Evolutionary conservation across 2,113 vertebrate species (phyloP).

Genomic region (Archocentrus centrarchus): DNA sequence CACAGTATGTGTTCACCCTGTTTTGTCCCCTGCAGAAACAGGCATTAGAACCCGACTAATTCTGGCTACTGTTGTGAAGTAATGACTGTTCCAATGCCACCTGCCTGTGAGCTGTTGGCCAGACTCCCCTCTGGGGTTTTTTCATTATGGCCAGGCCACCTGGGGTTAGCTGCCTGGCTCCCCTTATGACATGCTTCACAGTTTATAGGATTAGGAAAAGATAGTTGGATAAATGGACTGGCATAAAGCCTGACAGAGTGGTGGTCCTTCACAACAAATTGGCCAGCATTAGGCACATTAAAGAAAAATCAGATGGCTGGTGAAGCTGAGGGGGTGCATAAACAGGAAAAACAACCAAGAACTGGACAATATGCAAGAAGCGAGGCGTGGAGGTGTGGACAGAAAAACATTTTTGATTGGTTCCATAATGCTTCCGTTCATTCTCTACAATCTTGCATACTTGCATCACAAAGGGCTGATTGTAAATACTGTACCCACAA

Average conservation of each 20-base stretch:
- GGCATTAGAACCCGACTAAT: conserved; percentile 70
- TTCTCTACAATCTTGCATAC: not conserved
- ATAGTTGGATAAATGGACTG: conserved; percentile 76
- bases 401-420: conserved; percentile 28
- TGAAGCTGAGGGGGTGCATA: conserved; percentile 4
- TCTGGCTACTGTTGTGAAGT: conserved; percentile 72
- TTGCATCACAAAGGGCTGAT: conserved; percentile 5
- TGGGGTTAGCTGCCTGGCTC: conserved; percentile 66
- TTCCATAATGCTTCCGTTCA: conserved; percentile 7
- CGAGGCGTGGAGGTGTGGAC: conserved; percentile 20
- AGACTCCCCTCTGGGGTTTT: conserved; percentile 71
- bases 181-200: conserved; percentile 68
- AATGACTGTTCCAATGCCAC: conserved; percentile 78
- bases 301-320: conserved; percentile 51
- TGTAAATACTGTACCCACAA: conserved; percentile 22
- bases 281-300: conserved; percentile 61
- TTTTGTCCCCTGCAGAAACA: conserved; percentile 64
- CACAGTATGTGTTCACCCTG: conserved; percentile 67
- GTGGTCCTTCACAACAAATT: conserved; percentile 67
- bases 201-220: conserved; percentile 78
- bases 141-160: conserved; percentile 76
- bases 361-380: conserved; percentile 19
- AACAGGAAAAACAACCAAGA: conserved; percentile 40
- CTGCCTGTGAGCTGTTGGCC: conserved; percentile 70
- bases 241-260: conserved; percentile 61